Evolutionary conservation across 53 echinoderm and acorn worm species (phyloP), one percentile per base, ranked within the genome.

Genomic region (Holothuria leucospilota): DNA sequence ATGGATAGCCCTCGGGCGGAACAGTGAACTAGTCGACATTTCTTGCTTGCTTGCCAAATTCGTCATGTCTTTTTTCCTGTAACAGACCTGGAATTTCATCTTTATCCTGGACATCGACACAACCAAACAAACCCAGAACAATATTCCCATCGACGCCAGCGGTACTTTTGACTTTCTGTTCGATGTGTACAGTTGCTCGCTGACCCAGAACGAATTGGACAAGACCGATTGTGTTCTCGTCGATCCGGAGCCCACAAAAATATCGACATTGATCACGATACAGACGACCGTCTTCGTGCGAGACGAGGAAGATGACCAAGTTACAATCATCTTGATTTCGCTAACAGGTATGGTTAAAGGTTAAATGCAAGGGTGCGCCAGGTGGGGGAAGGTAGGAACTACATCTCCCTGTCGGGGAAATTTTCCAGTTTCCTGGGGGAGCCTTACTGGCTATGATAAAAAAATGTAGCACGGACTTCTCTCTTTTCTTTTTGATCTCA

Each of bases 221-320:
- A 73, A 68, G 10, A 4, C 23, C 2, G 67, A 77, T 16, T 91
- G 91, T 28, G 20, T 15, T 24, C 20, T 41, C 11, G 29, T 85
- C 8, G 84, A 69, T 28, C 58, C 58, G 4, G 95, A 70, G 39
- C 86, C 88, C 18, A 86, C 88, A 1, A 90, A 87, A 69, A 77
- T 94, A n/a, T 88, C 95, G 20, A 87, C 92, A 13, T 56, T 92
- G 24, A 90, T 94, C 59, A 94, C 95, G 16, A 87, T 94, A 20
- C 95, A 94, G 67, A 94, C 92, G 0, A 89, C 87, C 0, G 92
- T 94, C 8, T 92, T 92, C 52, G 62, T 94, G 15, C 75, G 87
- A 29, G 92, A 94, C 65, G 87, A 85, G 30, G 92, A 92, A 39
- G 90, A 73, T 1, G 95, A 94, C 59, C 86, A 89, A 69, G 80